phyloP scores from a whole-genome alignment of 2,888 invertebrate genomes.

The Phortica okadai region DNA sequence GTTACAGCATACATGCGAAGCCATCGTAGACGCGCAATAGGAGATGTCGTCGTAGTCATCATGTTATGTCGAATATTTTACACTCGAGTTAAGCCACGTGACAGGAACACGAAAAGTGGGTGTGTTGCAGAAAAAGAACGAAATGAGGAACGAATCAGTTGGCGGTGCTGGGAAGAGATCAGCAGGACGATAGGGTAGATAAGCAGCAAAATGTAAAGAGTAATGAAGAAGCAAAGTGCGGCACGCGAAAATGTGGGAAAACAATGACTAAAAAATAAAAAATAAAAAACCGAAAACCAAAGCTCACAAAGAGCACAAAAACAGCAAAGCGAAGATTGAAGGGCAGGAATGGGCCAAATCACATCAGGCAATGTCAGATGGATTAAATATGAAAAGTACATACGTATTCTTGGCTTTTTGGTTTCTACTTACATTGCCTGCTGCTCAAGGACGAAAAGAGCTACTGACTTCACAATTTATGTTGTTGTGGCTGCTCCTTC shows the following conservation, averaged over 20 bases:
- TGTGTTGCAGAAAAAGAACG: background rate
- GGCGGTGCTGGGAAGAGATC: background rate
- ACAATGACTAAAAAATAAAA: no score
- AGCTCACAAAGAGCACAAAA: no score
- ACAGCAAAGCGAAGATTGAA: no score
- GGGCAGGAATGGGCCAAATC: no score
- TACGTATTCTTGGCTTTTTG: background rate
- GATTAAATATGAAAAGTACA: conserved; percentile 23
- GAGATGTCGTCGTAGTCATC: background rate
- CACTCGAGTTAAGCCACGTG: conserved; percentile 20
- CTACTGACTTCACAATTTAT: background rate
- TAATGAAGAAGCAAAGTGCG: no score
- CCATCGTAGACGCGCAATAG: background rate
- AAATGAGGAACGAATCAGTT: background rate
- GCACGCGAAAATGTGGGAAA: no score
- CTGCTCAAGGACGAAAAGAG: background rate
- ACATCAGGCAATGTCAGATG: background rate
- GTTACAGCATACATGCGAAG: background rate
- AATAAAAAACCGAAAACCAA: no score
- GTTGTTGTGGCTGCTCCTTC: background rate
- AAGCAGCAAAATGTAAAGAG: background rate
- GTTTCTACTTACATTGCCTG: background rate
- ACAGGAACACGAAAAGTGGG: conserved; percentile 16
- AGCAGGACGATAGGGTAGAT: background rate
- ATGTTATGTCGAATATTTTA: conserved; percentile 19